A percentile compares a stretch with the other conserved stretches of the same genome.
These are phyloP conservation scores for Hydra vulgaris DNA, from an alignment of 30 jellyfish, hydroid and myxozoan genomes.

Conservation along the genomic window DNA sequence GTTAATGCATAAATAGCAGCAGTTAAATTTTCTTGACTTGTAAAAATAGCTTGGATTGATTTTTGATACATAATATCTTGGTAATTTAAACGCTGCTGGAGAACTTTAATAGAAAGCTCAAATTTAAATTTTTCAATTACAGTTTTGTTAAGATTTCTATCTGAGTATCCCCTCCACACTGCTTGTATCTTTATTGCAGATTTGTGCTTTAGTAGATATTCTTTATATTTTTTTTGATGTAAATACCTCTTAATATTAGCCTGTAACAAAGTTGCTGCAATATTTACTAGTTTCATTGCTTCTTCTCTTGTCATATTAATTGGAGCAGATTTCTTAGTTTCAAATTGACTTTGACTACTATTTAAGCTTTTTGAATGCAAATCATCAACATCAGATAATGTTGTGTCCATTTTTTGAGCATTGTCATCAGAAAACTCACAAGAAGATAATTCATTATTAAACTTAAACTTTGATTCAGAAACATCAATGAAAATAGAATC, in stretches of 20 bases:
- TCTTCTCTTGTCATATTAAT: slow-evolving; percentile 70
- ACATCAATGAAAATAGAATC: slow-evolving; percentile 55
- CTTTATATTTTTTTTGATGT: slow-evolving; percentile 47
- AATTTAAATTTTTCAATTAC: background rate
- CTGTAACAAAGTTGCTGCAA: slow-evolving; percentile 87
- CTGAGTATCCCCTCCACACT: slow-evolving; percentile 78
- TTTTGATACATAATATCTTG: background rate
- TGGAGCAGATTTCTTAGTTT: background rate
- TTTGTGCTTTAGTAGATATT: slow-evolving; percentile 25
- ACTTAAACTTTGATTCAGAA: slow-evolving; percentile 6
- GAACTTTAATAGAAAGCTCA: background rate
- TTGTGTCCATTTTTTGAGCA: background rate
- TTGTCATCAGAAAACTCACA: background rate
- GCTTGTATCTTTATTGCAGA: slow-evolving; percentile 94
- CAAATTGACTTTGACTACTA: background rate
- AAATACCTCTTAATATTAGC: slow-evolving; percentile 58
- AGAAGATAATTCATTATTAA: too few relatives aligned
- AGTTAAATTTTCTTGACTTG: background rate
- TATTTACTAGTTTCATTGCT: slow-evolving; percentile 58
- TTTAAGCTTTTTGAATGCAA: background rate
- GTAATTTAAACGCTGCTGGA: background rate
- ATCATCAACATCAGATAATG: background rate
- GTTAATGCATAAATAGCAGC: background rate
- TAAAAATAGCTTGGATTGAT: background rate
- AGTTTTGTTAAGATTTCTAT: slow-evolving; percentile 33